These are phyloP conservation scores for Diphyllodes magnificus DNA, from an alignment of 2,113 vertebrate species.

Conservation along the genomic window DNA sequence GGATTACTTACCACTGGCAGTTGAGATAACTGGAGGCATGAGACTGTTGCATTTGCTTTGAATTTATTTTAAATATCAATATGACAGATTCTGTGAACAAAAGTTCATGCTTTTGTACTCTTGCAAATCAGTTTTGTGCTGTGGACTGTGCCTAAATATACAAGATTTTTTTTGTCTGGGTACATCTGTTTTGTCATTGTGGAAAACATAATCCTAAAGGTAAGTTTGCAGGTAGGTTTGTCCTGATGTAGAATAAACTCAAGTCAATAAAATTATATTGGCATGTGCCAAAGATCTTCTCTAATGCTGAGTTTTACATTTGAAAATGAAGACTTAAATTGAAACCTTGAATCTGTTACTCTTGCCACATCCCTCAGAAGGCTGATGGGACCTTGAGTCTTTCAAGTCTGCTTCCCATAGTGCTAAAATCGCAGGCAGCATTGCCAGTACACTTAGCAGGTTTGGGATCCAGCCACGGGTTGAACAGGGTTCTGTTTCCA, in stretches of 20 bases:
- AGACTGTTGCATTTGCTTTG: background rate
- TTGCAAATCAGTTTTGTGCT: background rate
- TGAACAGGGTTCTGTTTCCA: background rate
- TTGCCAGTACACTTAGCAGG: background rate
- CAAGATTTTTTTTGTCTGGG: background rate
- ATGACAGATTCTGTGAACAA: background rate
- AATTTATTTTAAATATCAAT: background rate
- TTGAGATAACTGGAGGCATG: background rate
- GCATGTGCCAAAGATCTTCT: background rate
- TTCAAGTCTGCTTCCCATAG: background rate
- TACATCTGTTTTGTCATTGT: background rate
- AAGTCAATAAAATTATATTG: background rate
- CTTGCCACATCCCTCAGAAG: background rate
- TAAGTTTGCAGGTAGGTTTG: background rate
- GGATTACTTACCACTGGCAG: background rate
- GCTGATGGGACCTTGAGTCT: background rate
- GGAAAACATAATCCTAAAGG: background rate
- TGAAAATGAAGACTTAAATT: background rate
- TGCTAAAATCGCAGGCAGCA: background rate
- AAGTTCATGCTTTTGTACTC: background rate
- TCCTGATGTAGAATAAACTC: background rate
- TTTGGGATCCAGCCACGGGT: background rate
- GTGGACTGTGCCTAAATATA: background rate
- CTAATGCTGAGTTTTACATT: background rate
- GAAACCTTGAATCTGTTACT: background rate